Percentiles rank a stretch among this genome's conserved stretches.
These are phyloP conservation scores for Yponomeuta plumbellus DNA, from an alignment of 2,888 invertebrate genomes.

Conservation along the genomic window DNA sequence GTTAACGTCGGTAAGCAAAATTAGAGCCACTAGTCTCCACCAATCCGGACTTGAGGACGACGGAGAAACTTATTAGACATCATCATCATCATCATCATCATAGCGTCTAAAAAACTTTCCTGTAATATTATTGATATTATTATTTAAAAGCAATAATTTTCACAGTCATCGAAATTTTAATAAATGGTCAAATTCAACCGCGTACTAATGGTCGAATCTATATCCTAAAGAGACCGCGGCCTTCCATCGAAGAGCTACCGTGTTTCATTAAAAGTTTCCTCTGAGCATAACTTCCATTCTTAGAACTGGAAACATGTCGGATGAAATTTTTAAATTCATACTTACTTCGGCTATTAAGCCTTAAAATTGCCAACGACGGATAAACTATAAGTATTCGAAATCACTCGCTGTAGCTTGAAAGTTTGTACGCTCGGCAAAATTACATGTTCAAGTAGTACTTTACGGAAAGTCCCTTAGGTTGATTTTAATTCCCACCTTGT, in stretches of 20 bases:
- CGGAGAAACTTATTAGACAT: no score
- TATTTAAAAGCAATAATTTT: neutral
- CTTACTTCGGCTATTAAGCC: conserved; percentile 26
- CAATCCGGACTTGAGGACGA: no score
- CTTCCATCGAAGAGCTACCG: conserved; percentile 43
- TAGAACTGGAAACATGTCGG: conserved; percentile 52
- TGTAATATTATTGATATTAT: no score
- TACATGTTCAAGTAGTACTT: neutral
- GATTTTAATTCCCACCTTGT: conserved; percentile 9
- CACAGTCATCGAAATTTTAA: neutral
- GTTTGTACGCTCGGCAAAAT: neutral
- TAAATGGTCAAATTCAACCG: neutral
- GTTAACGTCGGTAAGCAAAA: no score
- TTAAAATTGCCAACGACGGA: neutral
- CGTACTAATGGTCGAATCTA: neutral
- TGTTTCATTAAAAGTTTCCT: conserved; percentile 71
- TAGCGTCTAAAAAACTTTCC: no score
- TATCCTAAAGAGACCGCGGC: conserved; percentile 2
- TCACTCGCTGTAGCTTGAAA: neutral
- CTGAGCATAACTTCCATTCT: conserved; percentile 49
- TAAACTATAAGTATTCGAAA: conserved; percentile 5
- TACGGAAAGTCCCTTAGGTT: neutral
- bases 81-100: no score
- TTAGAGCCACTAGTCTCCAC: no score
- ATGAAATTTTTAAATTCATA: conserved; percentile 45